A percentile compares a stretch with the other conserved stretches of the same genome.
Conservation (phyloP, 1,140 invertebrate genomes). For the Luehdorfia chinensis region DNA sequence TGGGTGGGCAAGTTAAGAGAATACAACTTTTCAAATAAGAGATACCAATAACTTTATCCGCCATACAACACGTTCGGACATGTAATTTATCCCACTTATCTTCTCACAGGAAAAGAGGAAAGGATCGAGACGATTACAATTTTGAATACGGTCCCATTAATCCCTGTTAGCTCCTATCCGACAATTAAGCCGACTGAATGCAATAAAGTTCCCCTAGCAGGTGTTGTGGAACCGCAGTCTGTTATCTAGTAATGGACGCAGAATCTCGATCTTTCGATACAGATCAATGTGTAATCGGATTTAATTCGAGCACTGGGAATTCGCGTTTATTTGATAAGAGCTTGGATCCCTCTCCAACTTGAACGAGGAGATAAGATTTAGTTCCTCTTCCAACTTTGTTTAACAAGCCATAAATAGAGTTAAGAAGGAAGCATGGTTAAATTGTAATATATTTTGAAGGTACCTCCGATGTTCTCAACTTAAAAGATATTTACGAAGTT, state of each 20-base stretch:
- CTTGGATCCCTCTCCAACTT: neutral
- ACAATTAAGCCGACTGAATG: constrained; percentile 31
- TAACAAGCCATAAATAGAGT: neutral
- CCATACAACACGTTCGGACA: too few species aligned
- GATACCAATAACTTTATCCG: too few species aligned
- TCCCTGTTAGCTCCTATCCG: constrained; percentile 28
- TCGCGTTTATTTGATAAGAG: constrained; percentile 17
- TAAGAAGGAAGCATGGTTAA: neutral
- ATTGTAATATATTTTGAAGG: too few species aligned
- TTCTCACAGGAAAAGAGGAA: neutral
- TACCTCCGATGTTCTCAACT: too few species aligned
- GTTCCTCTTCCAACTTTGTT: neutral
- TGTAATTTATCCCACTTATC: too few species aligned
- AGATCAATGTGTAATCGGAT: constrained; percentile 32
- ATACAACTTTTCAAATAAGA: too few species aligned
- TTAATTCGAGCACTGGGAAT: constrained; percentile 28
- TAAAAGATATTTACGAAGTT: too few species aligned
- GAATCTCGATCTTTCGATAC: constrained; percentile 28
- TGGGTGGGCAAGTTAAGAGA: too few species aligned
- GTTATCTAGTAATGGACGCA: constrained; percentile 36
- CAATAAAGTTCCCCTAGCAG: constrained; percentile 34
- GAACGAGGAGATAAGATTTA: neutral
- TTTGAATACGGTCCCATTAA: constrained; percentile 26
- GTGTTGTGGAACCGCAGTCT: constrained; percentile 31
- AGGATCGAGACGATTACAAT: constrained; percentile 7